A percentile compares a stretch with the other conserved stretches of the same genome.
Conservation (phyloP, 2,113 vertebrate genomes). For the Plecturocebus donacophilus region DNA sequence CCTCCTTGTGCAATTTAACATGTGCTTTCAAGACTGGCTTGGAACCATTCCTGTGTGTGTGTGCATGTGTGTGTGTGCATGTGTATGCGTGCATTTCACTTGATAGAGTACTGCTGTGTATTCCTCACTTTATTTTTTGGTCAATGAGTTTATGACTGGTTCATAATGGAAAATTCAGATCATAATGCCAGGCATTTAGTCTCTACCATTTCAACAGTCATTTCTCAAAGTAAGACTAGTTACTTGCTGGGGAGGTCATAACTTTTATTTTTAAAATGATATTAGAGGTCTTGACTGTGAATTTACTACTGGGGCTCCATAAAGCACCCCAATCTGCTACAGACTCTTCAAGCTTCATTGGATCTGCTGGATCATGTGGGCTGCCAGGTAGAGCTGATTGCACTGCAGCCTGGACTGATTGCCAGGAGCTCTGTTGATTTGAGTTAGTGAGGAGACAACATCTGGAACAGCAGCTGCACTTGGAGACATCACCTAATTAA, state of each 20-base stretch:
- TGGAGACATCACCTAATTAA: conserved; percentile 70
- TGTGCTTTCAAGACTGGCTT: background rate
- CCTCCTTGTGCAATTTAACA: background rate
- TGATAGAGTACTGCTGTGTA: background rate
- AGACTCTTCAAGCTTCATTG: conserved; percentile 36
- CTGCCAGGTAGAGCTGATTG: conserved; percentile 26
- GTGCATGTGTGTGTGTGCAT: background rate
- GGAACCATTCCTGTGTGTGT: background rate
- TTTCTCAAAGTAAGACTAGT: conserved; percentile 4
- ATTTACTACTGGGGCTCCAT: background rate
- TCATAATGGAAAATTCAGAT: background rate
- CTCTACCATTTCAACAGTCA: background rate
- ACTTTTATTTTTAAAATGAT: conserved; percentile 10
- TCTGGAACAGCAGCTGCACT: conserved; percentile 74
- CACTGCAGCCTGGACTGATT: conserved; percentile 51
- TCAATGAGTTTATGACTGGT: background rate
- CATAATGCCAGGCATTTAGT: background rate
- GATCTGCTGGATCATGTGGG: conserved; percentile 25
- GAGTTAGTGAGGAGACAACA: conserved; percentile 67
- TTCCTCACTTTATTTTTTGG: background rate
- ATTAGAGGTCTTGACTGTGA: background rate
- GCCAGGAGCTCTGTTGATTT: conserved; percentile 62
- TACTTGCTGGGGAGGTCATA: background rate
- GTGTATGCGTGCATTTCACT: background rate
- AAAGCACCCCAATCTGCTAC: conserved; percentile 37